Conservation (phyloP, 2,888 invertebrate genomes). For the Sipha maydis region DNA sequence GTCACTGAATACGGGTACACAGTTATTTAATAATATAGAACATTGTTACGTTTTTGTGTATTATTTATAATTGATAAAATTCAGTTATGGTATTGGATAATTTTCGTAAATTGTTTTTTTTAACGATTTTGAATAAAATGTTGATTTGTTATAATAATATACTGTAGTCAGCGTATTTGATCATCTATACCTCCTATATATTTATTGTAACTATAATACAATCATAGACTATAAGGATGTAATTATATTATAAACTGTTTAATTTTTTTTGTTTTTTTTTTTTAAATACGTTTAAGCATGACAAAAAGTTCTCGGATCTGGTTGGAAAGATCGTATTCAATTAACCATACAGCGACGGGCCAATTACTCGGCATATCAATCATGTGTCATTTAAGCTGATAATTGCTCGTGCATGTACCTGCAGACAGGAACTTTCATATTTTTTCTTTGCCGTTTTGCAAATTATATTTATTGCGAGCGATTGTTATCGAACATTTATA, state of each 20-base stretch:
- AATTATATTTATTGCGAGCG: conserved; percentile 59
- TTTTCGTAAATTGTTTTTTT: too few species aligned
- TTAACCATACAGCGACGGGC: conserved; percentile 4
- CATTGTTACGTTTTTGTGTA: too few species aligned
- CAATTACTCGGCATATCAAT: conserved; percentile 32
- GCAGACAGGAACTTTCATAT: conserved; percentile 52
- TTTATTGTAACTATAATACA: neutral
- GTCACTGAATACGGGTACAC: too few species aligned
- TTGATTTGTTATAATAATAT: neutral
- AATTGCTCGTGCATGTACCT: conserved; percentile 28
- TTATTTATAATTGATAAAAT: too few species aligned
- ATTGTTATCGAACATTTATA: conserved; percentile 56
- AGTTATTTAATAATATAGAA: too few species aligned
- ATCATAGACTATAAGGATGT: neutral
- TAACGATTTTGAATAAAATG: too few species aligned
- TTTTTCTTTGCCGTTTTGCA: conserved; percentile 37
- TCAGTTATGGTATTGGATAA: too few species aligned
- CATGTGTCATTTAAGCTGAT: conserved; percentile 38
- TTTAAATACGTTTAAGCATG: neutral
- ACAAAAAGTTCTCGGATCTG: too few species aligned
- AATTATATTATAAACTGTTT: neutral
- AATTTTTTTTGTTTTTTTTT: neutral
- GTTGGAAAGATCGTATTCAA: conserved; percentile 21
- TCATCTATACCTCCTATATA: too few species aligned
- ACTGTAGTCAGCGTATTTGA: neutral